Percentiles rank a stretch among this genome's conserved stretches.
Conservation (phyloP, 2,888 invertebrate genomes). For the Pristionchus japonicus region DNA sequence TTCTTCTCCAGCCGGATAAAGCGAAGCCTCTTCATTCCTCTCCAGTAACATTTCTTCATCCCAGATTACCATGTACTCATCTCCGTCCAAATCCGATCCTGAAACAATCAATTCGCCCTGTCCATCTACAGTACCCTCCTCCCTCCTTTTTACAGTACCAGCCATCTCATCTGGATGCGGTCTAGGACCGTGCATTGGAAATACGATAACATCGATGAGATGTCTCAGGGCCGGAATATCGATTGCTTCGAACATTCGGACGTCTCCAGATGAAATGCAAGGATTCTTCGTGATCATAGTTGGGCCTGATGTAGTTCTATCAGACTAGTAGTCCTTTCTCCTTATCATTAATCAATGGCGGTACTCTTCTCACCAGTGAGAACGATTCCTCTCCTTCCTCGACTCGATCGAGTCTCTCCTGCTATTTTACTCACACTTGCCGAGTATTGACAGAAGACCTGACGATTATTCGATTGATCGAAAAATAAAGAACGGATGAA, state of each 20-base stretch:
- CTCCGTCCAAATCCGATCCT: constrained; percentile 72
- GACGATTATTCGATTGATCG: not conserved
- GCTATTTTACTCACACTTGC: not conserved
- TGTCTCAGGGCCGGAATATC: too few species aligned
- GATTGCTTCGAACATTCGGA: too few species aligned
- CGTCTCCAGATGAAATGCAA: too few species aligned
- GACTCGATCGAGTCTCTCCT: not conserved
- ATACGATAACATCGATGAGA: too few species aligned
- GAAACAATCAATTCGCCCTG: not conserved
- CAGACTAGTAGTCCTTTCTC: not conserved
- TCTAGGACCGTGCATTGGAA: constrained; percentile 75
- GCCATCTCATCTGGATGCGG: constrained; percentile 77
- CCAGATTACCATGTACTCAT: too few species aligned
- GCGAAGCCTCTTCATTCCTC: constrained; percentile 75
- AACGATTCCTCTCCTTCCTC: not conserved
- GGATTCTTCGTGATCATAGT: constrained; percentile 77
- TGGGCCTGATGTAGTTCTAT: constrained; percentile 58
- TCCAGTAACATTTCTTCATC: too few species aligned
- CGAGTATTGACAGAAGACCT: not conserved
- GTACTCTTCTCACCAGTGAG: not conserved
- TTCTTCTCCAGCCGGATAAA: constrained; percentile 68
- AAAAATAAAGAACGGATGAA: not conserved
- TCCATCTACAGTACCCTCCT: too few species aligned
- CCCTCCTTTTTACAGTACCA: constrained; percentile 60
- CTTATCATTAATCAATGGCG: too few species aligned